phyloP scores from a whole-genome alignment of 2,888 invertebrate species.

The Chloromyia formosa region DNA sequence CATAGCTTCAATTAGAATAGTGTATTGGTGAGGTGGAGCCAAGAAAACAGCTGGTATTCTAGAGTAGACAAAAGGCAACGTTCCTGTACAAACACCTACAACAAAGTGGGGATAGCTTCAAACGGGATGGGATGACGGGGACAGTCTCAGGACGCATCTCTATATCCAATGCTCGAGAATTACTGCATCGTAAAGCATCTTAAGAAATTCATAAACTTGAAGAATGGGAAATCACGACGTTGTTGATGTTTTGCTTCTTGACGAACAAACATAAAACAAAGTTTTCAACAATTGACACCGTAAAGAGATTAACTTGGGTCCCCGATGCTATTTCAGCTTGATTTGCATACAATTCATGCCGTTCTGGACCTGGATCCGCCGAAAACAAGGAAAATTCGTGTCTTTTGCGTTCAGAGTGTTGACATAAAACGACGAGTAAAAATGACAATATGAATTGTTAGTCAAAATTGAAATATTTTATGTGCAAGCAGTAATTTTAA shows the following conservation, averaged over 20 bases:
- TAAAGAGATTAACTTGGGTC: constrained; percentile 34
- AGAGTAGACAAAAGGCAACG: neutral
- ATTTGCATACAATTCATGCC: constrained; percentile 3
- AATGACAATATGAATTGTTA: too few relatives aligned
- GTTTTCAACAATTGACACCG: constrained; percentile 37
- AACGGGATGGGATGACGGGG: too few relatives aligned
- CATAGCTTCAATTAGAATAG: constrained; percentile 27
- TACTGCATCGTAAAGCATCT: constrained; percentile 16
- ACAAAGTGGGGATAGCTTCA: too few relatives aligned
- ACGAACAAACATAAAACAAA: constrained; percentile 27
- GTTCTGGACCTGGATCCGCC: too few relatives aligned
- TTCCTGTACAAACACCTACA: neutral
- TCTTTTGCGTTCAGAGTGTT: too few relatives aligned
- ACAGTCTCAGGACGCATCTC: too few relatives aligned
- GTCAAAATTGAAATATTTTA: too few relatives aligned
- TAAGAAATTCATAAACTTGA: constrained; percentile 37
- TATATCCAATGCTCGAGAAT: neutral
- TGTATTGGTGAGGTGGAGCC: neutral
- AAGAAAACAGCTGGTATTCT: neutral
- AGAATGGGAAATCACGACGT: constrained; percentile 8
- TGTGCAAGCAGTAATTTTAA: too few relatives aligned
- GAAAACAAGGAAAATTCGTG: too few relatives aligned
- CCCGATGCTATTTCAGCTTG: neutral
- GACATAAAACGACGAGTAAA: too few relatives aligned
- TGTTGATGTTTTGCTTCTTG: constrained; percentile 19